Evolutionary conservation across 2,888 invertebrate species (phyloP).

Genomic region (Alentia gelatinosa): DNA sequence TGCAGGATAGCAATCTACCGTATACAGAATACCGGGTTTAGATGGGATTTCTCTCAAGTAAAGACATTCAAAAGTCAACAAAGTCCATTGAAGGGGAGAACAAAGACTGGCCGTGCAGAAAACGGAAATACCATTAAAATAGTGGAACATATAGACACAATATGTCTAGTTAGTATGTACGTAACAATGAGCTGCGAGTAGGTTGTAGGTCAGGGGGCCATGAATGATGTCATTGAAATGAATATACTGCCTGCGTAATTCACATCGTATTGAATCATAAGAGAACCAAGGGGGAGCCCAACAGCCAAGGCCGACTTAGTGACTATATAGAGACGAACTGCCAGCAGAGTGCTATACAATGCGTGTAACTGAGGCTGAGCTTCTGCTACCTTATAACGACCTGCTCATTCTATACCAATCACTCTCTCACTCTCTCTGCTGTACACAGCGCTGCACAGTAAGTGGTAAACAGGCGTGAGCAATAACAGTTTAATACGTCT

Average conservation of each 20-base stretch:
- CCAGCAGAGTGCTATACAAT: not conserved
- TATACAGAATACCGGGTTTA: not conserved
- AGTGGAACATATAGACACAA: not conserved
- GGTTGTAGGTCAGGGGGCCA: too few species aligned
- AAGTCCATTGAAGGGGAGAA: constrained; percentile 4
- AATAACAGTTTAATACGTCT: constrained; percentile 34
- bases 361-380: not conserved
- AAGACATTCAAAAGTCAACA: constrained; percentile 44
- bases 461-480: not conserved
- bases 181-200: not conserved
- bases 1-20: too few species aligned
- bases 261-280: not conserved
- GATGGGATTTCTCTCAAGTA: not conserved
- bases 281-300: not conserved
- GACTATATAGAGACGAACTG: not conserved
- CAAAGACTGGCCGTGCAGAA: not conserved
- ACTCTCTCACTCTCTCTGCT: not conserved
- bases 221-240: constrained; percentile 39
- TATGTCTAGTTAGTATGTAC: not conserved
- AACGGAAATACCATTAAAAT: constrained; percentile 26
- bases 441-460: not conserved
- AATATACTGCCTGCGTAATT: constrained; percentile 46
- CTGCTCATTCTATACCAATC: too few species aligned
- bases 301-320: not conserved
- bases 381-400: too few species aligned